Conservation (phyloP, 2,113 vertebrate species). For the Gobio gobio region DNA sequence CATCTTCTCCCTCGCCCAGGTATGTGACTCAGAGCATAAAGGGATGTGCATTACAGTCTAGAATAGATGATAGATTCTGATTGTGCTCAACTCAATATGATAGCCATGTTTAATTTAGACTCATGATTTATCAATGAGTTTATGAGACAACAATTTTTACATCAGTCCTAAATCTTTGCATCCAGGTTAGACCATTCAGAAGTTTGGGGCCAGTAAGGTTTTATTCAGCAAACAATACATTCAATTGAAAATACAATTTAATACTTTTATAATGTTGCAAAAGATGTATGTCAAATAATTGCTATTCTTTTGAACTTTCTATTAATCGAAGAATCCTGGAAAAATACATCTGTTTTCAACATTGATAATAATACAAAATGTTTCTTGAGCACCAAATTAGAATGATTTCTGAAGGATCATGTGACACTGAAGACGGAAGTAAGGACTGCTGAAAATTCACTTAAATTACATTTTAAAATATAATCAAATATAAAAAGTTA, state of each 20-base stretch:
- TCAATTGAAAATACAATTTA: too few relatives aligned
- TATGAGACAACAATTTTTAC: neutral
- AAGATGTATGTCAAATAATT: too few relatives aligned
- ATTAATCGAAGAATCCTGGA: too few relatives aligned
- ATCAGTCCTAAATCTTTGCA: neutral
- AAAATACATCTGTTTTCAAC: too few relatives aligned
- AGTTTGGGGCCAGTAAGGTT: neutral
- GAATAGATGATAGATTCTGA: neutral
- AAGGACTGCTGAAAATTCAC: neutral
- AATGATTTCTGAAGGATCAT: too few relatives aligned
- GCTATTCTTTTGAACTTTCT: too few relatives aligned
- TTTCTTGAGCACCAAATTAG: too few relatives aligned
- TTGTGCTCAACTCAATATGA: neutral
- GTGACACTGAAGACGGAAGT: neutral
- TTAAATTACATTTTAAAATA: neutral
- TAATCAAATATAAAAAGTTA: neutral
- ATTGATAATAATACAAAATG: too few relatives aligned
- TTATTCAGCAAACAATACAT: too few relatives aligned
- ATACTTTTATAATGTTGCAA: too few relatives aligned
- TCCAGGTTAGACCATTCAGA: neutral
- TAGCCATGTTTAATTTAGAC: neutral
- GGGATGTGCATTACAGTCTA: neutral
- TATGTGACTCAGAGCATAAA: constrained; percentile 60
- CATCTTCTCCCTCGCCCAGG: constrained; percentile 92
- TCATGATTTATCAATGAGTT: neutral